phyloP scores from a whole-genome alignment of 2,888 invertebrate genomes.

The Tromatobia lineatoria region DNA sequence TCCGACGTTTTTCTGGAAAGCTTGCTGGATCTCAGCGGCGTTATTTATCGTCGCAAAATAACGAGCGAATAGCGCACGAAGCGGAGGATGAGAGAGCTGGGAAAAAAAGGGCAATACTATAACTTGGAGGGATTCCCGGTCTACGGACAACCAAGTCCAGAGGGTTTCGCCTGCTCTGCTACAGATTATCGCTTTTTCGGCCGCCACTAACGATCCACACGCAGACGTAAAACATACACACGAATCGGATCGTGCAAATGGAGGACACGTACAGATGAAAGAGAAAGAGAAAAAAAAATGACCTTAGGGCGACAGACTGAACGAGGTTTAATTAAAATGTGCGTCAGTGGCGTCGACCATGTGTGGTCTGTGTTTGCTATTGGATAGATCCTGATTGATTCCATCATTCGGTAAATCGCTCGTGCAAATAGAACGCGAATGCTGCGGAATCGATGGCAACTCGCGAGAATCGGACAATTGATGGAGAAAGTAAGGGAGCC shows the following conservation, averaged over 20 bases:
- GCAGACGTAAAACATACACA: background rate
- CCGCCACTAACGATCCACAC: constrained; percentile 12
- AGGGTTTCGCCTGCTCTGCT: constrained; percentile 25
- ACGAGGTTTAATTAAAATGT: constrained; percentile 49
- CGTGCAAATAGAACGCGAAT: constrained; percentile 43
- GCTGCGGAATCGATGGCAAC: background rate
- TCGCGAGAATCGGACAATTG: constrained; percentile 14
- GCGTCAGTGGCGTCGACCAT: constrained; percentile 25
- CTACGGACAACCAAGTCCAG: constrained; percentile 10
- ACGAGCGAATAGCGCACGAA: background rate
- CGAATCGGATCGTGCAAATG: background rate
- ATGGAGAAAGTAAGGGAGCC: background rate
- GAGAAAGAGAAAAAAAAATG: background rate
- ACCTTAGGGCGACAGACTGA: background rate
- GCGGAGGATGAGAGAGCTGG: background rate
- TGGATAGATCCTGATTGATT: constrained; percentile 52
- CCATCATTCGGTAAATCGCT: constrained; percentile 49
- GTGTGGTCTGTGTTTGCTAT: constrained; percentile 34
- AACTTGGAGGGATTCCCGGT: constrained; percentile 13
- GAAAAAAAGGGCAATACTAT: constrained; percentile 4
- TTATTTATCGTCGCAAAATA: constrained; percentile 62
- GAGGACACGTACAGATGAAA: background rate
- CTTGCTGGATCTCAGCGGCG: constrained; percentile 33
- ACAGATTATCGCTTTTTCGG: constrained; percentile 53
- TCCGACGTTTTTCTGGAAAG: constrained; percentile 45